phyloP scores from a whole-genome alignment of 2,797 vertebrate genomes.

The Gymnocypris eckloni region DNA sequence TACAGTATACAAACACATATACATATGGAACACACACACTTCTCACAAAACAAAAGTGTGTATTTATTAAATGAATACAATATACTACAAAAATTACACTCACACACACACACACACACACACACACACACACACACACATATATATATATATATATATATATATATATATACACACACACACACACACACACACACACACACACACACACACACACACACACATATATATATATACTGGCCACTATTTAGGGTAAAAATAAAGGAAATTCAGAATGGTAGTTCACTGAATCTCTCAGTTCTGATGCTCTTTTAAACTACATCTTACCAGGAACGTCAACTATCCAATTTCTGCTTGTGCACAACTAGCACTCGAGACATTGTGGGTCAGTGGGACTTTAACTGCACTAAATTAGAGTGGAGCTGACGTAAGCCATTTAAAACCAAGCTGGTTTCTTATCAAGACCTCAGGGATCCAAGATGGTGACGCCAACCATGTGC shows the following conservation, averaged over 20 bases:
- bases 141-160: no score
- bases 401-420: background rate
- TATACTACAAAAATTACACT: no score
- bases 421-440: constrained; percentile 38
- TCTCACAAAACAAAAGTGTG: no score
- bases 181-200: no score
- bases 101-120: background rate
- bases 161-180: no score
- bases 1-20: no score
- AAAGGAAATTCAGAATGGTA: background rate
- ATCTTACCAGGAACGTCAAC: background rate
- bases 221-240: background rate
- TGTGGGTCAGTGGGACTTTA: constrained; percentile 2
- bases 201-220: no score
- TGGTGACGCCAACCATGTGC: constrained; percentile 10
- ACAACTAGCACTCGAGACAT: constrained; percentile 6
- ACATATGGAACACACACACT: no score
- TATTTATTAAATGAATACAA: no score
- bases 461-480: constrained; percentile 11
- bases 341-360: background rate
- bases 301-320: constrained; percentile 13
- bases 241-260: background rate
- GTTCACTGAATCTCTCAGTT: background rate
- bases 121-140: background rate
- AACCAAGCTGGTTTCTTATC: constrained; percentile 2